phyloP scores from a whole-genome alignment of 2,797 vertebrate species.

The Anguilla obscura region DNA sequence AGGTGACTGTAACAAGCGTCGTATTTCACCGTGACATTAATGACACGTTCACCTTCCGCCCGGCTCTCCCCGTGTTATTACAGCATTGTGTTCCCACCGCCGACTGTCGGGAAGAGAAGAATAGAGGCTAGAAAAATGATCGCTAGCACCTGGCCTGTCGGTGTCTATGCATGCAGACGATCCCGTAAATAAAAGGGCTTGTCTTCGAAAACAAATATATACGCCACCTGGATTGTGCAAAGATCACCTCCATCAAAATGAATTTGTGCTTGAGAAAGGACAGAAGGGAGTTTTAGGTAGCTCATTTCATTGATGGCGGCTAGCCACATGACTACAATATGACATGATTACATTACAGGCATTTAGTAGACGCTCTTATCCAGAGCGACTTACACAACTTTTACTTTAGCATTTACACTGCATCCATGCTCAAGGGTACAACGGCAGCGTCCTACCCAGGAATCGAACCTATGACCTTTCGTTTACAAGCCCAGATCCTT shows the following conservation, averaged over 20 bases:
- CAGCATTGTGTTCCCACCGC: neutral
- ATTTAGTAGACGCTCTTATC: too few relatives aligned
- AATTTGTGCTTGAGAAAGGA: neutral
- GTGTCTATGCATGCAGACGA: neutral
- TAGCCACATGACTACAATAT: neutral
- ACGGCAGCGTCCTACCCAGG: too few relatives aligned
- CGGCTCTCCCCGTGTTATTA: neutral
- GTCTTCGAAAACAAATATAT: neutral
- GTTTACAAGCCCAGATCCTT: too few relatives aligned
- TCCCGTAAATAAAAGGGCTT: neutral
- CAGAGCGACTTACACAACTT: too few relatives aligned
- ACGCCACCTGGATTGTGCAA: neutral
- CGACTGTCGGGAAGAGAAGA: neutral
- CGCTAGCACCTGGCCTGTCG: neutral
- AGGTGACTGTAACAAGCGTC: neutral
- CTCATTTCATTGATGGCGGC: neutral
- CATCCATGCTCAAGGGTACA: too few relatives aligned
- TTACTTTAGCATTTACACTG: too few relatives aligned
- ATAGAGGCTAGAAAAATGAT: neutral
- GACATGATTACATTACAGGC: too few relatives aligned
- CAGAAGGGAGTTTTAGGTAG: neutral
- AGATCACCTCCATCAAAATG: neutral
- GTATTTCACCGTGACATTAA: slow-evolving; percentile 31
- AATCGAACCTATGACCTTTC: too few relatives aligned
- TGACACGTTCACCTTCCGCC: slow-evolving; percentile 6